phyloP scores from a whole-genome alignment of 2,113 vertebrate genomes.

The Microcebus griseorufus region DNA sequence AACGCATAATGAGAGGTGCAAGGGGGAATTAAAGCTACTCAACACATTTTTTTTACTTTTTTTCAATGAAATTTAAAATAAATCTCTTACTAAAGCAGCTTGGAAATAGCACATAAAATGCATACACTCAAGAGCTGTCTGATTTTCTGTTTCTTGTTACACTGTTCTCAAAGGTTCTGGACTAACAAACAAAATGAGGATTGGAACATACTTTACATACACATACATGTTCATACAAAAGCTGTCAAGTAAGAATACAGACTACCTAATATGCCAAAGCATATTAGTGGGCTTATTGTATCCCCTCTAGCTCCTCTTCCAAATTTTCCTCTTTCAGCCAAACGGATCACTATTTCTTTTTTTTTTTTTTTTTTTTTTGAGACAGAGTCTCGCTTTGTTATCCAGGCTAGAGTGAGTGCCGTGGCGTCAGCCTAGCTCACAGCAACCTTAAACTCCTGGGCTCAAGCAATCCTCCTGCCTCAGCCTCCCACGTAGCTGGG shows the following conservation, averaged over 20 bases:
- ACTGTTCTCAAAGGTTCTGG: neutral
- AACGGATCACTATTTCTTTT: too few relatives aligned
- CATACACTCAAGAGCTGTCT: neutral
- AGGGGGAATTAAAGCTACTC: constrained; percentile 66
- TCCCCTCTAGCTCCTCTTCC: too few relatives aligned
- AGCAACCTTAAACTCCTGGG: too few relatives aligned
- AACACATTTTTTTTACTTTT: neutral
- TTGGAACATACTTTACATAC: neutral
- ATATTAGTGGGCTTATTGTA: neutral
- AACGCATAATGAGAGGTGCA: constrained; percentile 64
- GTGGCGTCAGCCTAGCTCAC: too few relatives aligned
- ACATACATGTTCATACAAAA: neutral
- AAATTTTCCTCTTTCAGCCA: too few relatives aligned
- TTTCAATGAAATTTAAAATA: constrained; percentile 63
- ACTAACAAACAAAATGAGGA: neutral
- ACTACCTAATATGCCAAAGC: neutral
- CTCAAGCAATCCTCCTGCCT: too few relatives aligned
- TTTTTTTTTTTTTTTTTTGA: too few relatives aligned
- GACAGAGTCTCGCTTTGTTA: too few relatives aligned
- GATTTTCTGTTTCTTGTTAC: neutral
- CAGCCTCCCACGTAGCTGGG: too few relatives aligned
- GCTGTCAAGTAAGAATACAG: neutral
- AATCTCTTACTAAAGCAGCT: constrained; percentile 49
- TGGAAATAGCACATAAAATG: constrained; percentile 55
- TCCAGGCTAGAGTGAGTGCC: too few relatives aligned